Evolutionary conservation across 2,113 vertebrate genomes (phyloP).

Genomic region (Mormyrus lacerda): DNA sequence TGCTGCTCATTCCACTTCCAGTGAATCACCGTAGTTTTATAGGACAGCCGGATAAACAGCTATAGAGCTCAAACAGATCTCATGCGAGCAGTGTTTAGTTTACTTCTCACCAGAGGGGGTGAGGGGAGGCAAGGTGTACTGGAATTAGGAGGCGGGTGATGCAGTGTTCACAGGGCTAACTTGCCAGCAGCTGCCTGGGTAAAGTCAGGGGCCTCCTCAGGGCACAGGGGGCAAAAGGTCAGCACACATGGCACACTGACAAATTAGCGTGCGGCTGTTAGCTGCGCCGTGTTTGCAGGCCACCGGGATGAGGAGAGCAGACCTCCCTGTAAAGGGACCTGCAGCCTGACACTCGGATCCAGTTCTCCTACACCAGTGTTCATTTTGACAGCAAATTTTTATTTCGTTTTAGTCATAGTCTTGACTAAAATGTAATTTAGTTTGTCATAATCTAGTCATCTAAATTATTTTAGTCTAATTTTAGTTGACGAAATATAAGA

Average conservation of each 20-base stretch:
- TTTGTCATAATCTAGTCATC: no score
- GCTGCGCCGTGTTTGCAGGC: background rate
- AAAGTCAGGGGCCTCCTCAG: background rate
- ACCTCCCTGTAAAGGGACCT: background rate
- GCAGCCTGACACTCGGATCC: background rate
- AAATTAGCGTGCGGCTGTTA: conserved; percentile 11
- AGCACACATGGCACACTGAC: background rate
- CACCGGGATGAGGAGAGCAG: background rate
- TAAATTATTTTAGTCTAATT: no score
- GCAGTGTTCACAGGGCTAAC: background rate
- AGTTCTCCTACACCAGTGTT: background rate
- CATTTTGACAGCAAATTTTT: no score
- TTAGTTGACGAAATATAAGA: no score
- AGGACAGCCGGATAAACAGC: conserved; percentile 15
- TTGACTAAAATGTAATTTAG: no score
- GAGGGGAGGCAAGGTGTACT: background rate
- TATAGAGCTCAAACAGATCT: background rate
- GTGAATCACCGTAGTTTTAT: background rate
- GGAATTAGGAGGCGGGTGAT: background rate
- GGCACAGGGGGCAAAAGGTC: background rate
- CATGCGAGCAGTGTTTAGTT: background rate
- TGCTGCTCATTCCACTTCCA: background rate
- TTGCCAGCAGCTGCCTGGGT: background rate
- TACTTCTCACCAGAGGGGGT: background rate
- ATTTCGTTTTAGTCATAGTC: no score